Evolutionary conservation across 2,888 invertebrate species (phyloP).

Genomic region (Thereva nobilitata): DNA sequence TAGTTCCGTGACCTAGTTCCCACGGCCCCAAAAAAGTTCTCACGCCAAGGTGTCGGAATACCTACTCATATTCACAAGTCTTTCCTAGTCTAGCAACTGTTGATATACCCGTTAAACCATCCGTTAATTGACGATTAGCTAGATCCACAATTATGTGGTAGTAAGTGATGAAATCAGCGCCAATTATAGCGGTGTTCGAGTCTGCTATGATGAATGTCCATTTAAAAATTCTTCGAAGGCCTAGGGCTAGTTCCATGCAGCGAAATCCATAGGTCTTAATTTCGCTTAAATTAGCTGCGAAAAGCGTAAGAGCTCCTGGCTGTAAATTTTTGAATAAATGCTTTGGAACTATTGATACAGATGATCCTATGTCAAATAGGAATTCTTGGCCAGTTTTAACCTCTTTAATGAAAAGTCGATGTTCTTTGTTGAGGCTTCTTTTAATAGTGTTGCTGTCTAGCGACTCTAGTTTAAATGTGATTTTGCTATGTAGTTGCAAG

Average conservation of each 20-base stretch:
- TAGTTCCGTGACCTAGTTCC: too few relatives aligned
- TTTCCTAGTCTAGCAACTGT: too few relatives aligned
- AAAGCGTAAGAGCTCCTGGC: too few relatives aligned
- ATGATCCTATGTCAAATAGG: too few relatives aligned
- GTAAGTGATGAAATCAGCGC: conserved; percentile 36
- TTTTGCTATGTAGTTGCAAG: conserved; percentile 6
- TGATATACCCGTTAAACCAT: too few relatives aligned
- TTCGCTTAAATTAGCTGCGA: conserved; percentile 12
- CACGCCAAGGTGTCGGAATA: too few relatives aligned
- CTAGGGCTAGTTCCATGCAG: conserved; percentile 6
- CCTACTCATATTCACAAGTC: too few relatives aligned
- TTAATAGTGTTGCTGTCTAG: conserved; percentile 7
- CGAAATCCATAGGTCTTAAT: conserved; percentile 3
- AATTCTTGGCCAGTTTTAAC: too few relatives aligned
- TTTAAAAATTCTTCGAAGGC: conserved; percentile 4
- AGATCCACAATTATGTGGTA: conserved; percentile 34
- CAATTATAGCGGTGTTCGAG: conserved; percentile 6
- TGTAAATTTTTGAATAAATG: too few relatives aligned
- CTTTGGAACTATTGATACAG: too few relatives aligned
- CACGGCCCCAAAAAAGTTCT: too few relatives aligned
- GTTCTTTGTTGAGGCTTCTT: conserved; percentile 3
- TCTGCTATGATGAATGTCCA: conserved; percentile 18
- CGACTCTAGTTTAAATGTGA: conserved; percentile 9
- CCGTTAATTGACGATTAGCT: neutral
- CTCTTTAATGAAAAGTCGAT: neutral